A percentile compares a stretch with the other conserved stretches of the same genome.
These are phyloP conservation scores for Miichthys miiuy DNA, from an alignment of 2,797 vertebrate genomes.

Conservation along the genomic window DNA sequence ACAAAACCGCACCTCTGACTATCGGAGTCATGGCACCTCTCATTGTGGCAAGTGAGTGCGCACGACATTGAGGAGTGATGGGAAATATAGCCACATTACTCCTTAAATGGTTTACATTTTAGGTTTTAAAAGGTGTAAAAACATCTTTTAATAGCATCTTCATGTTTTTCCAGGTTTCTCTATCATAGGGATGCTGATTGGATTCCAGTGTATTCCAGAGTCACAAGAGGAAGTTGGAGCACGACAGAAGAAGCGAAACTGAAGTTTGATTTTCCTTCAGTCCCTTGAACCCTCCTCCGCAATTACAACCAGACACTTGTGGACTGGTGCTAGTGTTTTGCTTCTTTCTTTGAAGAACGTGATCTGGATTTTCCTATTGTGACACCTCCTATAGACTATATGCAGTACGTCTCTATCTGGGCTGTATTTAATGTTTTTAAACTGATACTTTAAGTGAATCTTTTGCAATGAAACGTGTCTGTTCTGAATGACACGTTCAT, in stretches of 20 bases:
- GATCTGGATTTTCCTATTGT: slow-evolving; percentile 32
- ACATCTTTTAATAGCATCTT: not conserved
- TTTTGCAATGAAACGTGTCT: not conserved
- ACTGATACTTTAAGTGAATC: slow-evolving; percentile 17
- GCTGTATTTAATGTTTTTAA: slow-evolving; percentile 28
- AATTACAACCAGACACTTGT: slow-evolving; percentile 22
- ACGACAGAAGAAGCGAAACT: slow-evolving; percentile 94
- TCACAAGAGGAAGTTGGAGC: slow-evolving; percentile 81
- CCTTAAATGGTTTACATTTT: not conserved
- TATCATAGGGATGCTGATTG: slow-evolving; percentile 93
- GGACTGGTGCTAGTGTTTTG: slow-evolving; percentile 22
- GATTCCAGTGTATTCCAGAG: slow-evolving; percentile 89
- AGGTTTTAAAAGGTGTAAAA: not conserved
- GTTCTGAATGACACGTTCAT: not conserved
- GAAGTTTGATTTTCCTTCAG: slow-evolving; percentile 58
- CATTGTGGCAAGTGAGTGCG: slow-evolving; percentile 94
- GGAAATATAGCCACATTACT: not conserved
- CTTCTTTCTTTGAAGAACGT: slow-evolving; percentile 48
- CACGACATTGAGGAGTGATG: not conserved
- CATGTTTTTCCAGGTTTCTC: slow-evolving; percentile 89
- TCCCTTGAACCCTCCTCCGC: not conserved
- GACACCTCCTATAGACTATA: slow-evolving; percentile 3
- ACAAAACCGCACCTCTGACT: slow-evolving; percentile 93
- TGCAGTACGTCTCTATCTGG: not conserved
- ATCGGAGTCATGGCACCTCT: slow-evolving; percentile 96